Base-by-base conservation (phyloP, 2,113 vertebrate genomes). In the Oncorhynchus kisutch region DNA sequence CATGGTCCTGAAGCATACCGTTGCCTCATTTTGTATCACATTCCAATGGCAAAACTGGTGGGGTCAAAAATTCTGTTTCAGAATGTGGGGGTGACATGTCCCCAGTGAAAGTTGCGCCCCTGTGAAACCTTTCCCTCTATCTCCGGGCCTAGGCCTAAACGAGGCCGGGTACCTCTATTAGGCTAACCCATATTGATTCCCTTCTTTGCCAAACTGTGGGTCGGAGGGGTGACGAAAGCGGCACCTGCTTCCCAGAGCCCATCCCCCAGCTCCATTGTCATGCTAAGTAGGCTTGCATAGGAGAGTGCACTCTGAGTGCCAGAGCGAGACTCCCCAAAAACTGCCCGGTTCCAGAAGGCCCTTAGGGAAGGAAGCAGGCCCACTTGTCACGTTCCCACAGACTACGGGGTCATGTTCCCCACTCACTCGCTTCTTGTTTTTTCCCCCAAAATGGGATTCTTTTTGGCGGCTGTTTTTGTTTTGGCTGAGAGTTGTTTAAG, bases 401-500 rank as follows among this genome's bases (percentile, higher is more conserved):
- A 62, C 34, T n/a, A 13, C 14, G 71, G 70, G 70, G 86, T 82
- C 62, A 34, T 49, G 57, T 77, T 82, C 73, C 34, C 78, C 67
- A 5, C 18, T 54, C 77, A 54, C 48, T 66, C 68, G 24, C 3
- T 75, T 49, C 20, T 24, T 67, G 39, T 45, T 45, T 45, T 45
- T 12, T 45, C 66, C 71, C 31, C 71, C 72, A 54, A 70, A 88
- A 84, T 45, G 51, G 70, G 86, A 85, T 81, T 78, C 77, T 73
- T 77, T 87, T 77, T 74, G 60, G 67, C 73, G 68, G 75, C 71
- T 75, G 81, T 75, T 85, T 85, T 82, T 85, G 82, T 82, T 86
- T 84, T 81, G 84, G 84, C 84, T 70, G 72, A 82, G 39, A 81
- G 75, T 79, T 83, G 81, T 80, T 83, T 78, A 83, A 85, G 81